Percentiles rank a stretch among this genome's conserved stretches.
Evolutionary conservation across 2,113 vertebrate species (phyloP).

Genomic region (Columbina picui): DNA sequence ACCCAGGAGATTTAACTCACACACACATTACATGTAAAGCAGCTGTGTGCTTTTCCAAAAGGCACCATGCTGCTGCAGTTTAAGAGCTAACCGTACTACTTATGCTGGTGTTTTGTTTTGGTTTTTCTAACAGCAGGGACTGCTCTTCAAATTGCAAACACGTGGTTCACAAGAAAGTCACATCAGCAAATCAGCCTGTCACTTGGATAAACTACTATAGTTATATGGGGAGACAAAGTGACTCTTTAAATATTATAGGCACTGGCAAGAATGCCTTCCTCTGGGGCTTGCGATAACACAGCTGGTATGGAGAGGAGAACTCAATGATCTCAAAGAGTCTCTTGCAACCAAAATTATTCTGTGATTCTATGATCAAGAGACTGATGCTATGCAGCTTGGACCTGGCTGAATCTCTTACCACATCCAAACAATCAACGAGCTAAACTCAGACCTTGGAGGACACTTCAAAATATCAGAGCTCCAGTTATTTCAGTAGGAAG

Average conservation of each 20-base stretch:
- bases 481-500: neutral
- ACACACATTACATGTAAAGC: neutral
- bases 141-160: neutral
- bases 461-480: neutral
- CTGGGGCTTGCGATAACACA: neutral
- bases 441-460: neutral
- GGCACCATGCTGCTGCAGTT: neutral
- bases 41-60: neutral
- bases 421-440: fast-evolving
- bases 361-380: neutral
- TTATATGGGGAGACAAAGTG: neutral
- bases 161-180: neutral
- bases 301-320: neutral
- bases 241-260: neutral
- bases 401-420: neutral
- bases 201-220: neutral
- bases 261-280: neutral
- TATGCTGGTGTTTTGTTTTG: neutral
- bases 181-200: neutral
- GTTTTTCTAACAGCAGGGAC: neutral
- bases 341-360: too few relatives aligned
- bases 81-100: neutral
- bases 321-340: too few relatives aligned
- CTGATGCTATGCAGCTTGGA: fast-evolving
- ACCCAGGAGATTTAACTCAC: neutral